Conservation (phyloP, 2,113 vertebrate genomes). For the Cavia porcellus region DNA sequence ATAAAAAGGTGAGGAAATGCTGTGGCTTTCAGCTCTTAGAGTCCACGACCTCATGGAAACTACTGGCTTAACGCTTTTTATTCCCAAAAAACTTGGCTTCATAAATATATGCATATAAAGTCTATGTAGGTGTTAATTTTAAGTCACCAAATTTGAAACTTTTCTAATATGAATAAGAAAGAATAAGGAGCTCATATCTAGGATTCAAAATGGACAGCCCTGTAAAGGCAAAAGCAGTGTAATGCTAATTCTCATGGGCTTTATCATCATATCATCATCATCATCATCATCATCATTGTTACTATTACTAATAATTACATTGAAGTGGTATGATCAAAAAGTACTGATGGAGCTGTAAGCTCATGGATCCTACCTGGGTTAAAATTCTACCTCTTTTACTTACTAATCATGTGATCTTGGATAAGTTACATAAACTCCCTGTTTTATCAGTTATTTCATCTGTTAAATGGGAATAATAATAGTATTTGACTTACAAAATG, state of each 20-base stretch:
- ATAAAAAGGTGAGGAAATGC: neutral
- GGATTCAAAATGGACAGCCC: neutral
- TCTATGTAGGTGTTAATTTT: neutral
- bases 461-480: neutral
- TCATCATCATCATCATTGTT: neutral
- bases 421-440: neutral
- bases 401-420: neutral
- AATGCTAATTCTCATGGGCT: neutral
- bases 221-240: neutral
- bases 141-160: conserved; percentile 5
- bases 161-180: conserved; percentile 8
- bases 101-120: neutral
- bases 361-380: neutral
- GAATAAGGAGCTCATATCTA: neutral
- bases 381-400: neutral
- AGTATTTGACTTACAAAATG: conserved; percentile 16
- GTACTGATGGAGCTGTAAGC: neutral
- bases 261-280: neutral
- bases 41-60: neutral
- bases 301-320: neutral
- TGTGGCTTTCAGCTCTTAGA: neutral
- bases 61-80: neutral
- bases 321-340: neutral
- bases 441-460: neutral
- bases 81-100: neutral